Conservation (phyloP, 1,140 invertebrate species). For the Panonychus citri region DNA sequence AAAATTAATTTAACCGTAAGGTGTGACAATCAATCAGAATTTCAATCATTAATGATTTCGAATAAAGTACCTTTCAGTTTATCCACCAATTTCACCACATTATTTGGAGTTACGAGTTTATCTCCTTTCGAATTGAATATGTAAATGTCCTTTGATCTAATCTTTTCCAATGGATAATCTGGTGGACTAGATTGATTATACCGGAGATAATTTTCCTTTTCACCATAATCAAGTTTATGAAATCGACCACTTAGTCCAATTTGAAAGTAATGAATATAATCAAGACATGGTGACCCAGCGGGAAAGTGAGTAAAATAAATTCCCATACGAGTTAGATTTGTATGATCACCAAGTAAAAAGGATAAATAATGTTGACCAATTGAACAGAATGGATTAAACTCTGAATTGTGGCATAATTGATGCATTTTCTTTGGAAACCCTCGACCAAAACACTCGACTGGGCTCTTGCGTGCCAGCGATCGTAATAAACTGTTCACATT, state of each 20-base stretch:
- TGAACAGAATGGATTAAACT: not conserved
- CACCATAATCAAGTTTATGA: constrained; percentile 5
- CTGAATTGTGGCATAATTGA: not conserved
- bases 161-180: not conserved
- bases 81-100: not conserved
- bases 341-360: not conserved
- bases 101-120: constrained; percentile 2
- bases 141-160: not conserved
- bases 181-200: constrained; percentile 2
- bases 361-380: not conserved
- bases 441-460: not conserved
- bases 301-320: not conserved
- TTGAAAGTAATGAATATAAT: not conserved
- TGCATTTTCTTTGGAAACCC: not conserved
- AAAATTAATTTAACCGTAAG: no score
- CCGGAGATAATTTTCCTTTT: not conserved
- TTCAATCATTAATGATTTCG: no score
- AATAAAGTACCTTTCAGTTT: not conserved
- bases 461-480: not conserved
- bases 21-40: no score
- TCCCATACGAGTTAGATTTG: not conserved
- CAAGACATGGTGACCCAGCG: not conserved
- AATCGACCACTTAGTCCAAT: not conserved
- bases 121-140: constrained; percentile 1
- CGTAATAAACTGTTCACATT: not conserved